phyloP scores from a whole-genome alignment of 2,888 invertebrate genomes.

The Thymelicus sylvestris region DNA sequence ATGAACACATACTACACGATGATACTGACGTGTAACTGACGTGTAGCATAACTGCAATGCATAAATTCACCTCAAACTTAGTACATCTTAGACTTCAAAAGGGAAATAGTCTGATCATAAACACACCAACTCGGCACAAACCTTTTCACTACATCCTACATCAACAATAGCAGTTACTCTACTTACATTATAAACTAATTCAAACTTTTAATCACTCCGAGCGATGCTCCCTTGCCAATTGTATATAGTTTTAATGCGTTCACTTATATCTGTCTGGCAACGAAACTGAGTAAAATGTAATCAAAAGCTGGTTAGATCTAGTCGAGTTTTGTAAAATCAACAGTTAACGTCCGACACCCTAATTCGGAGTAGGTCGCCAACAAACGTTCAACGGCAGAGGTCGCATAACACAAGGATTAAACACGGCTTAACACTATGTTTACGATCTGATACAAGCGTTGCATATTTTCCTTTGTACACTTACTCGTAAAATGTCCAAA shows the following conservation, averaged over 20 bases:
- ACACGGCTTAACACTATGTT: constrained; percentile 56
- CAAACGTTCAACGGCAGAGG: constrained; percentile 9
- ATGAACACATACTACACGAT: no score
- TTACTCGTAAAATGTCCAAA: constrained; percentile 4
- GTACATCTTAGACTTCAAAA: no score
- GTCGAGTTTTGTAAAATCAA: constrained; percentile 26
- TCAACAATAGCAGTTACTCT: no score
- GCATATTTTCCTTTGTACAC: constrained; percentile 27
- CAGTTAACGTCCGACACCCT: constrained; percentile 16
- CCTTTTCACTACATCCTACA: no score
- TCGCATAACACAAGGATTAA: constrained; percentile 53
- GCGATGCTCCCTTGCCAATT: no score
- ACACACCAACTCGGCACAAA: no score
- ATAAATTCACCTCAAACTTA: no score
- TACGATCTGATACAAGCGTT: constrained; percentile 42
- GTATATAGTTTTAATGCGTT: neutral
- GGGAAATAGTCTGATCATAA: no score
- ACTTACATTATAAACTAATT: constrained; percentile 1
- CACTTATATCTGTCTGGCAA: neutral
- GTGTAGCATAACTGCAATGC: no score
- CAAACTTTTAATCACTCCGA: neutral
- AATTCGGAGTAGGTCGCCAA: constrained; percentile 21
- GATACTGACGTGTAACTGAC: no score
- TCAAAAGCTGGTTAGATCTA: constrained; percentile 25
- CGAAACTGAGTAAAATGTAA: constrained; percentile 16